A percentile compares a stretch with the other conserved stretches of the same genome.
These are phyloP conservation scores for Limnothrissa miodon DNA, from an alignment of 2,113 vertebrate genomes.

Conservation along the genomic window DNA sequence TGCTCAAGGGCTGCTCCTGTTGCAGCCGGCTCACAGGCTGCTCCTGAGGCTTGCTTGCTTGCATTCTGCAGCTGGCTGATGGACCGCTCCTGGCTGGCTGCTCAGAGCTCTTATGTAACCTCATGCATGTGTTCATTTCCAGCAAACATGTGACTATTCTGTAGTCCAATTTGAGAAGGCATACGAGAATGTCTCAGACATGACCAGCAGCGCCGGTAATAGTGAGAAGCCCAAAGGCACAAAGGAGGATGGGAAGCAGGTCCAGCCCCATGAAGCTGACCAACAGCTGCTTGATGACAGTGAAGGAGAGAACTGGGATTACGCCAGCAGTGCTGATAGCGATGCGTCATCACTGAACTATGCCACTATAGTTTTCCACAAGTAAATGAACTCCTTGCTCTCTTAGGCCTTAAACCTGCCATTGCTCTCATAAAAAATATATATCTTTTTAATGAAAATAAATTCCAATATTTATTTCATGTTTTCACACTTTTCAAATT, in stretches of 20 bases:
- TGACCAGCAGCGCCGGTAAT: background rate
- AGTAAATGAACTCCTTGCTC: background rate
- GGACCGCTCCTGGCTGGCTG: too few relatives aligned
- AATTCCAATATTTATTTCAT: background rate
- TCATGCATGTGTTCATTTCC: conserved; percentile 22
- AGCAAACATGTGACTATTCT: conserved; percentile 26
- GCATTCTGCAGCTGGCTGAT: too few relatives aligned
- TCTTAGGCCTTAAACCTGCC: background rate
- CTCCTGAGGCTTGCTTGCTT: too few relatives aligned
- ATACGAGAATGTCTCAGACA: conserved; percentile 29
- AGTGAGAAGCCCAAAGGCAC: background rate
- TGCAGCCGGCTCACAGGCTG: too few relatives aligned
- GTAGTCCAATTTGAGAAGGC: background rate
- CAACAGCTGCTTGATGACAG: background rate
- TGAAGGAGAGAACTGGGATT: background rate
- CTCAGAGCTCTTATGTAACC: too few relatives aligned
- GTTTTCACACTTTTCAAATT: background rate
- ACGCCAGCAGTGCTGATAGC: conserved; percentile 25
- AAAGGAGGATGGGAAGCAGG: conserved; percentile 26
- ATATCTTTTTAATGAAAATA: background rate
- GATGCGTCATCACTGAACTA: conserved; percentile 30
- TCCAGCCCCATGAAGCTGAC: background rate
- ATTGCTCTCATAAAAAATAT: background rate
- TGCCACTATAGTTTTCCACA: conserved; percentile 31
- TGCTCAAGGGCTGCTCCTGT: too few relatives aligned